Evolutionary conservation across 2,888 invertebrate genomes (phyloP), one percentile per base, ranked within the genome.

Genomic region (Coelinius sp.): DNA sequence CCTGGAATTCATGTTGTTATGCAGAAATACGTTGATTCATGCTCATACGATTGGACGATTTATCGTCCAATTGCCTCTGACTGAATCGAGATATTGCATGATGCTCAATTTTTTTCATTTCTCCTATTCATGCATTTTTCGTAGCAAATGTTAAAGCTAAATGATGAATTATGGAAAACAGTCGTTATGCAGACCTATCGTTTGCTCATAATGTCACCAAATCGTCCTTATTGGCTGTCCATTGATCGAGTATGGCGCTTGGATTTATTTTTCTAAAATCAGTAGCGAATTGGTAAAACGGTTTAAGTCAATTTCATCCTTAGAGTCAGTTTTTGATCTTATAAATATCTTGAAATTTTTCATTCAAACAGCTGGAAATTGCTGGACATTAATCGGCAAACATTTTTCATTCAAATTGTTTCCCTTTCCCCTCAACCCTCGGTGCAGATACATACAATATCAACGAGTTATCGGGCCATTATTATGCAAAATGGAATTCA

Each of bases 1-100:
- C 75, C 44, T 59, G 53, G 79, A 82, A 84, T 82, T 83, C 82
- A 80, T 78, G 76, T 74, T 75, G 46, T 24, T 24, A 14, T n/a
- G 25, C 31, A 12, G 14, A 27, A 17, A 53, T 53, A 1, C 31
- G 0, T 10, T 70, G 53, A 62, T 41, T 38, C 14, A 59, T 59
- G 20, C 17, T 14, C 6, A n/a, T 10, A 35, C 24, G 14, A 17
- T 14, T 35, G 22, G 17, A 10, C 35, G 38, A 70, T 70, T 3
- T 35, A 44, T 53, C 12, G 7, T 25, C 53, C 53, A 75, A 73
- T 76, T 74, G 76, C 75, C 77, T 41, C 31, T 7, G n/a, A 31
- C 31, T 31, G 31, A 7, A 31, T 31, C 31, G n/a, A n/a, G n/a
- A n/a, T n/a, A n/a, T n/a, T n/a, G n/a, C n/a, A n/a, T n/a, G n/a